phyloP scores from a whole-genome alignment of 2,797 vertebrate species.

The Myotis myotis region DNA sequence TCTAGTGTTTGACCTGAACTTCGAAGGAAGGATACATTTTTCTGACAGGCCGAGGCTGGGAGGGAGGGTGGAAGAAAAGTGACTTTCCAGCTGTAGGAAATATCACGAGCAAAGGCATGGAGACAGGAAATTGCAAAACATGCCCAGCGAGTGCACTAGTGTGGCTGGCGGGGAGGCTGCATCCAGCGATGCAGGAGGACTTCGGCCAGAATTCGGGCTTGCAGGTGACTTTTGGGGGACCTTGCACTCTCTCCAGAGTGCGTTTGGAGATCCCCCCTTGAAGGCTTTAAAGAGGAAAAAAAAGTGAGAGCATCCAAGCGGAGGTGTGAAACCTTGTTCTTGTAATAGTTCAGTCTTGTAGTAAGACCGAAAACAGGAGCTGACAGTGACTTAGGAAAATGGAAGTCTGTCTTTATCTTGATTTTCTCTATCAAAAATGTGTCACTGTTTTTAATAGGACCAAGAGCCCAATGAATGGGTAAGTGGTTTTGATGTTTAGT shows the following conservation, averaged over 20 bases:
- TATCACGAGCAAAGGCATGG: not conserved
- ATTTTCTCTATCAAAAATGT: not conserved
- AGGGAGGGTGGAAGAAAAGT: not conserved
- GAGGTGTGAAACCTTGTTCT: not conserved
- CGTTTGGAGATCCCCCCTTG: not conserved
- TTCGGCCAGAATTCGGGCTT: not conserved
- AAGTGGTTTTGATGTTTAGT: not conserved
- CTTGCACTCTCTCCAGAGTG: not conserved
- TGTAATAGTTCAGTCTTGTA: not conserved
- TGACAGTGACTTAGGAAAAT: not conserved
- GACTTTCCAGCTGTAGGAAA: slow-evolving; percentile 5
- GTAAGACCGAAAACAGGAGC: not conserved
- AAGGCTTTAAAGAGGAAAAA: not conserved
- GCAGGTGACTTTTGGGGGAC: not conserved
- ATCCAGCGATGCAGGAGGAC: not conserved
- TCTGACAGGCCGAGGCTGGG: not conserved
- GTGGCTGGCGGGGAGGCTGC: not conserved
- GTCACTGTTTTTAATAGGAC: not conserved
- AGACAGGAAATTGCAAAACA: not conserved
- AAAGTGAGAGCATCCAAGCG: not conserved
- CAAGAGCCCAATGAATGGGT: not conserved
- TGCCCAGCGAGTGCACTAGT: not conserved
- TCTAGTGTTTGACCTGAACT: not conserved
- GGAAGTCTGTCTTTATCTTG: not conserved
- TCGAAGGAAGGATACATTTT: not conserved